phyloP scores from a whole-genome alignment of 2,888 invertebrate genomes.

The Synergus gifuensis region DNA sequence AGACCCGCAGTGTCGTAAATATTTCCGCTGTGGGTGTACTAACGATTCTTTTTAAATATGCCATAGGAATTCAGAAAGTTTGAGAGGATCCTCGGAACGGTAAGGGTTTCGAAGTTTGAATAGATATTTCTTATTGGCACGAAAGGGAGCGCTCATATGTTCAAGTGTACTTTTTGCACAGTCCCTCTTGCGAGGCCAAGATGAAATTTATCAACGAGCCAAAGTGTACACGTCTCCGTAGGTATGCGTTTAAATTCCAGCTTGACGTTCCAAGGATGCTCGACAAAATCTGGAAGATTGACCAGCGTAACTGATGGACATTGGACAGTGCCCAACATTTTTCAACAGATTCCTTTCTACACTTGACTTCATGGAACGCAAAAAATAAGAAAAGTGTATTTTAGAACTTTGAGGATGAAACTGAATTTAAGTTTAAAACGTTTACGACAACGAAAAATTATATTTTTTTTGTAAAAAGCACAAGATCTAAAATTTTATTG shows the following conservation, averaged over 20 bases:
- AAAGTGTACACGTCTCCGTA: slow-evolving; percentile 58
- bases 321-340: slow-evolving; percentile 5
- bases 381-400: not conserved
- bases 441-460: too few species aligned
- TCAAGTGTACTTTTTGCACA: not conserved
- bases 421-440: too few species aligned
- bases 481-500: too few species aligned
- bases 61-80: slow-evolving; percentile 42
- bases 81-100: not conserved
- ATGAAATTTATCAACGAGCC: slow-evolving; percentile 66
- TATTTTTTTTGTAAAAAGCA: too few species aligned
- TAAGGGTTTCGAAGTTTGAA: not conserved
- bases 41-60: slow-evolving; percentile 51
- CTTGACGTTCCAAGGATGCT: slow-evolving; percentile 45
- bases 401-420: not conserved
- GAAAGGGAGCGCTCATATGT: not conserved
- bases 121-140: slow-evolving; percentile 2
- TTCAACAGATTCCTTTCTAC: slow-evolving; percentile 6
- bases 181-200: slow-evolving; percentile 56
- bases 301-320: slow-evolving; percentile 32
- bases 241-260: slow-evolving; percentile 40
- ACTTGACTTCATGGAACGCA: not conserved
- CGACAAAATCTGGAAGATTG: slow-evolving; percentile 19
- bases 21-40: slow-evolving; percentile 45
- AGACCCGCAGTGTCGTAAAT: slow-evolving; percentile 46